Evolutionary conservation across 2,113 vertebrate species (phyloP).

Genomic region (Psittacula cyanocephala): DNA sequence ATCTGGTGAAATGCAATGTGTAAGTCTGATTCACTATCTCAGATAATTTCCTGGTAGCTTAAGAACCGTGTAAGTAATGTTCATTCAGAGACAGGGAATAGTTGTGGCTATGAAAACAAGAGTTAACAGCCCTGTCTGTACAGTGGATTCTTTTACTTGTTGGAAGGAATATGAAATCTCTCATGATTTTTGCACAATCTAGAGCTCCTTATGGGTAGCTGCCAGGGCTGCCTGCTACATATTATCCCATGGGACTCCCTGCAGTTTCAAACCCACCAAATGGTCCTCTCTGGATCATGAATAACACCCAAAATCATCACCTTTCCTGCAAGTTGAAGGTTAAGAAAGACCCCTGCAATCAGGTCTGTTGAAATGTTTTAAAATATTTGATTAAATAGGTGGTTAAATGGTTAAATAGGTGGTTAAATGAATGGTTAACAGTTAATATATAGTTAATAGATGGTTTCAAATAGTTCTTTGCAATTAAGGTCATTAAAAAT

Average conservation of each 20-base stretch:
- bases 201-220: neutral
- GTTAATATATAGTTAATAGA: neutral
- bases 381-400: neutral
- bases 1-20: neutral
- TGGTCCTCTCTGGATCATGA: neutral
- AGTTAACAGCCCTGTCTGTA: accelerated
- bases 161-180: neutral
- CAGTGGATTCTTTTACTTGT: neutral
- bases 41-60: too few species aligned
- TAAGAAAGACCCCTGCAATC: neutral
- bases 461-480: neutral
- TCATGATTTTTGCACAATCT: neutral
- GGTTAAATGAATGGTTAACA: neutral
- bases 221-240: neutral
- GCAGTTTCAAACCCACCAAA: neutral
- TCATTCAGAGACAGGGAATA: neutral
- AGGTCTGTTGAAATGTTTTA: neutral
- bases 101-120: neutral
- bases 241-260: neutral
- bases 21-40: neutral
- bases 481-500: neutral
- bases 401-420: neutral
- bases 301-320: neutral
- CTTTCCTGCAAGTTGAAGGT: neutral
- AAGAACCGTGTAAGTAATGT: neutral